phyloP scores from a whole-genome alignment of 2,888 invertebrate species.

The Ceramica pisi region DNA sequence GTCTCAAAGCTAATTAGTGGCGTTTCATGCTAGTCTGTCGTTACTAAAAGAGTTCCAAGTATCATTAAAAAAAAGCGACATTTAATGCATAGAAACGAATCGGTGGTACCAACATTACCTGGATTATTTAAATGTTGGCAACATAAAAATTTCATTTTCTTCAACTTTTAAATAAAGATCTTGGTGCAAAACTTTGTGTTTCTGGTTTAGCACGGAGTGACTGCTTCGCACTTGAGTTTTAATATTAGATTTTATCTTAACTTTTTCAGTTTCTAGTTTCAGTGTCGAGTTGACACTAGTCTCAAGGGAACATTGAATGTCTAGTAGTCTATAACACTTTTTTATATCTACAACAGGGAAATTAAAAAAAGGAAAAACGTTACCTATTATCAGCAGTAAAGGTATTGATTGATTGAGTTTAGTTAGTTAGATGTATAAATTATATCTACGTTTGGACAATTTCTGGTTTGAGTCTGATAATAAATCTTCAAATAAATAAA shows the following conservation, averaged over 20 bases:
- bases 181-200: neutral
- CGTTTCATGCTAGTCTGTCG: constrained; percentile 29
- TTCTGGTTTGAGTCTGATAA: neutral
- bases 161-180: neutral
- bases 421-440: too few relatives aligned
- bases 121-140: neutral
- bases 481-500: too few relatives aligned
- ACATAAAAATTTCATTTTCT: neutral
- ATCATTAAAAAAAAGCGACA: constrained; percentile 2
- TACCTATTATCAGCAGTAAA: too few relatives aligned
- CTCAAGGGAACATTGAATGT: neutral
- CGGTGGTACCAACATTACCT: neutral
- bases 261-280: neutral
- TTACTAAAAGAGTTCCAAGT: neutral
- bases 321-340: neutral
- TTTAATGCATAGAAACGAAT: constrained; percentile 13
- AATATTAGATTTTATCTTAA: constrained; percentile 9
- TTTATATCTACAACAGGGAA: neutral
- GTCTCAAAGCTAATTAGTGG: constrained; percentile 51
- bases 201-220: neutral
- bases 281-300: neutral
- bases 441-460: neutral
- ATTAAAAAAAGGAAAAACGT: too few relatives aligned
- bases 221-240: neutral
- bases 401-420: too few relatives aligned